Percentiles rank a stretch among this genome's conserved stretches.
phyloP scores from a whole-genome alignment of 2,888 invertebrate genomes.

The Lycaena phlaeas region DNA sequence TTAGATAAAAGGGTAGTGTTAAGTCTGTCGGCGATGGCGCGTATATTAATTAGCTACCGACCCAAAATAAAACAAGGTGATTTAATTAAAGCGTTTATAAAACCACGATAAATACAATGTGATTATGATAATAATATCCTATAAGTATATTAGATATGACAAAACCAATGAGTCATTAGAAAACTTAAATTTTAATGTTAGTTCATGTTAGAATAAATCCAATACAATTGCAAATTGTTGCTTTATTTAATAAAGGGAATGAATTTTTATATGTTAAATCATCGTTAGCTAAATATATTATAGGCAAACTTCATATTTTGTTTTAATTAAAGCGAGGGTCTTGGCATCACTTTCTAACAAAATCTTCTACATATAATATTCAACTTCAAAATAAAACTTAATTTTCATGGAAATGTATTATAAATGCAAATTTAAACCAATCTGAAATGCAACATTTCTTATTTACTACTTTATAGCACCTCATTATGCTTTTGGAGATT shows the following conservation, averaged over 20 bases:
- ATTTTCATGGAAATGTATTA: slow-evolving; percentile 19
- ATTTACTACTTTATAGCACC: slow-evolving; percentile 40
- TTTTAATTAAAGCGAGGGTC: no score
- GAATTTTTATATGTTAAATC: not conserved
- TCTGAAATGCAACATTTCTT: slow-evolving; percentile 25
- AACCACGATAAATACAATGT: slow-evolving; percentile 44
- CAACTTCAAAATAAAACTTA: no score
- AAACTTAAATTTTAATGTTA: not conserved
- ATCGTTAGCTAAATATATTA: no score
- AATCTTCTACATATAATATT: no score
- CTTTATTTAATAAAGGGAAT: not conserved
- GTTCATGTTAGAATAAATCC: not conserved
- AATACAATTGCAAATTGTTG: not conserved
- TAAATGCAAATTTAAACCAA: slow-evolving; percentile 23
- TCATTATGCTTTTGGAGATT: slow-evolving; percentile 37
- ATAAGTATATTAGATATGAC: slow-evolving; percentile 17
- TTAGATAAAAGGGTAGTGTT: not conserved
- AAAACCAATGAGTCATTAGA: not conserved
- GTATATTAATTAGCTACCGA: not conserved
- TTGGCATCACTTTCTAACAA: no score
- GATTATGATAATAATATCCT: slow-evolving; percentile 37
- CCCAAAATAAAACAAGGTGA: not conserved
- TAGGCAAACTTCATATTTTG: no score
- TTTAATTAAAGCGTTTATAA: slow-evolving; percentile 32
- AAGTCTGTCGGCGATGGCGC: not conserved